These are phyloP conservation scores for Hybognathus amarus DNA, from an alignment of 2,797 vertebrate genomes.

Conservation along the genomic window DNA sequence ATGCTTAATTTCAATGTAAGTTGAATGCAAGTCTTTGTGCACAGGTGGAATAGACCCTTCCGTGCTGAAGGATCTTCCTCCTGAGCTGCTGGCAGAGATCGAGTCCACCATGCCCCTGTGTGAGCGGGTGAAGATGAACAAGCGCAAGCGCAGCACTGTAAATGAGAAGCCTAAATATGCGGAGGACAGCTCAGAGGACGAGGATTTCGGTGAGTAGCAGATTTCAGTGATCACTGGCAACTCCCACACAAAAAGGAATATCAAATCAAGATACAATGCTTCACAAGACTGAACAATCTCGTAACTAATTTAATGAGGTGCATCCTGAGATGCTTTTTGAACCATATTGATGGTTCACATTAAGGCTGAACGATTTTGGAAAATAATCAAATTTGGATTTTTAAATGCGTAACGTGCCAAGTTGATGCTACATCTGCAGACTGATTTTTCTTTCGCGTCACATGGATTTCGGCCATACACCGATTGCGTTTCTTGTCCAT, in stretches of 20 bases:
- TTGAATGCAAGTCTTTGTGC: not conserved
- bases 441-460: too few relatives aligned
- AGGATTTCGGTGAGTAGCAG: slow-evolving; percentile 64
- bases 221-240: slow-evolving; percentile 80
- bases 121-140: slow-evolving; percentile 98
- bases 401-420: too few relatives aligned
- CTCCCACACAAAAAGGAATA: slow-evolving; percentile 53
- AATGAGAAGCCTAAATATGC: slow-evolving; percentile 95
- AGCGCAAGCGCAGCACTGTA: slow-evolving; percentile 94
- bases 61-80: slow-evolving; percentile 92
- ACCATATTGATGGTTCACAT: not conserved
- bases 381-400: too few relatives aligned
- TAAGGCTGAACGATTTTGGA: not conserved
- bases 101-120: slow-evolving; percentile 98
- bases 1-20: not conserved
- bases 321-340: not conserved
- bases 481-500: too few relatives aligned
- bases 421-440: too few relatives aligned
- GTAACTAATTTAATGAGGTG: not conserved
- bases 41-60: slow-evolving; percentile 94
- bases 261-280: not conserved
- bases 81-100: slow-evolving; percentile 93
- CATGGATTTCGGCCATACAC: too few relatives aligned
- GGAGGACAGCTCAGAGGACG: slow-evolving; percentile 95
- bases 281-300: too few relatives aligned